Base-by-base conservation (phyloP, 2,888 invertebrate species). In the Drosophila atripex region DNA sequence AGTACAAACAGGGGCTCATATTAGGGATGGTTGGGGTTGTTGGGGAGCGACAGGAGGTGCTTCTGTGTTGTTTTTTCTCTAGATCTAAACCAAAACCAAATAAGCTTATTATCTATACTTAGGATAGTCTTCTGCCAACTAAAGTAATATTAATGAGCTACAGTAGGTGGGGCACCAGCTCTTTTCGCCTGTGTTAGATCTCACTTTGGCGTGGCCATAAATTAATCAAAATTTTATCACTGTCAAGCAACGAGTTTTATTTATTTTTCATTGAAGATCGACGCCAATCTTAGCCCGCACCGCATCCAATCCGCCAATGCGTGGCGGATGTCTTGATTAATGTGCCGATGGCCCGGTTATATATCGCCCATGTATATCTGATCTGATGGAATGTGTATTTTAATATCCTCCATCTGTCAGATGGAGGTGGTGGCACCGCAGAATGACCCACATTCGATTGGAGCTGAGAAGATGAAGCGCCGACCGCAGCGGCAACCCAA, bases 251-350 rank as follows among this genome's bases (percentile, higher is more conserved):
- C 30, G 2, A 46, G 16, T 35, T 38, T n/a, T 60, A n/a, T 35
- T 47, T 7, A 43, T 14, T 50, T 32, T 25, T 49, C 21, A n/a
- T 69, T 78, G 60, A 46, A 46, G 57, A 68, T 56, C 50, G 46
- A 12, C 45, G n/a, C n/a, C 51, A 54, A 57, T n/a, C 51, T 14
- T 43, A 58, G 39, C 70, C 73, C 88, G 83, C 83, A 82, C 75
- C 73, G 39, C 72, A 78, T 72, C 5, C 14, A 58, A 74, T 49
- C n/a, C n/a, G 18, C 1, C 18, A 2, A 1, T 38, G 80, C 76
- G 60, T 82, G 68, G 70, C 58, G 39, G 23, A 58, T 70, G 23
- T 35, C 55, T 70, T 88, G 80, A 88, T 88, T 86, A 64, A 88
- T 82, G 54, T 65, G 41, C 25, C 25, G 39, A 46, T 51, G 16